Evolutionary conservation across 1,140 invertebrate genomes (phyloP), one percentile per base, ranked within the genome.

Genomic region (Drosophila burlai): DNA sequence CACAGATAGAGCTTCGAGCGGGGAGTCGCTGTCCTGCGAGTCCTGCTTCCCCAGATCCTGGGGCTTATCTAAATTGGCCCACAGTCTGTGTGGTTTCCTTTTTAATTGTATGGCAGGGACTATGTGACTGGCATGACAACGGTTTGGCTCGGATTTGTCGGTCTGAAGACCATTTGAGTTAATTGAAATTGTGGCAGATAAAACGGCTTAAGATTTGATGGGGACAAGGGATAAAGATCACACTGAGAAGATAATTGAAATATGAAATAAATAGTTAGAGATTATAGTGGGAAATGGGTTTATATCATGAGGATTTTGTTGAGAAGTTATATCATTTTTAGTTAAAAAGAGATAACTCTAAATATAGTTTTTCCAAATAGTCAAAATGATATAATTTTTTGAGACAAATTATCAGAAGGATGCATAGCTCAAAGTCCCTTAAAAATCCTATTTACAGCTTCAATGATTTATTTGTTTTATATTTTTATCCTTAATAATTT

Each of bases 51-150:
- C 66, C 11, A 73, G 59, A 73, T 77, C 75, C 57, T 57, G 42
- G 60, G 24, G 81, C 85, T 89, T 89, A 89, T 89, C 84, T 89
- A 81, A 89, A 89, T 89, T 89, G 81, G 66, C 81, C 75, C 75
- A 50, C 81, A 78, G 79, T 69, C 50, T 83, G 61, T 80, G 61
- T 64, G 78, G 74, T 46, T 84, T 80, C 67, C 78, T 49, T 62
- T 79, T 68, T 82, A 82, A 83, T 80, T 87, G 83, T 57, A 66
- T 73, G 66, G 36, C 63, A 62, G 24, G 46, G 21, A 13, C 46
- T 49, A 40, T 87, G 84, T 77, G 76, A 67, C 83, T 74, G 71
- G 76, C 80, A 87, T 87, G 71, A 72, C 38, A 47, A 83, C 69
- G 62, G 72, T 21, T 69, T 34, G 31, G 49, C 62, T 47, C 16